Conservation (phyloP, 2,113 vertebrate species). For the Piprites chloris region DNA sequence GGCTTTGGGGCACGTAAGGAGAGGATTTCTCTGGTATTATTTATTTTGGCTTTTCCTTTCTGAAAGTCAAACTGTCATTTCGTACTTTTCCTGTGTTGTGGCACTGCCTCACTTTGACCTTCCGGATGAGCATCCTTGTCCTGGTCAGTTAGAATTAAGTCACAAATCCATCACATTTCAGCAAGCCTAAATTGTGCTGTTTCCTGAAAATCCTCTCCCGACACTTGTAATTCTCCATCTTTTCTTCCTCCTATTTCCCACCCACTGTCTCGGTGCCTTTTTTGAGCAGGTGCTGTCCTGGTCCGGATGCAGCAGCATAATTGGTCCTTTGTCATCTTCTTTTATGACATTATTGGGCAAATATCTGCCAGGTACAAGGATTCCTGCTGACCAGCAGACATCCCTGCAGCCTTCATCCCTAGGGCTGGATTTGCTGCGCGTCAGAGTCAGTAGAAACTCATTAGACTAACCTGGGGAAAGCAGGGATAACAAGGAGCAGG, state of each 20-base stretch:
- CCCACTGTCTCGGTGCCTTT: background rate
- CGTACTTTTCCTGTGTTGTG: accelerated
- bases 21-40: background rate
- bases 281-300: background rate
- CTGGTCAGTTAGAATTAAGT: background rate
- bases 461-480: too few species aligned
- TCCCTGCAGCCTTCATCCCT: background rate
- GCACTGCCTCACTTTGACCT: background rate
- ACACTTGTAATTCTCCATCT: background rate
- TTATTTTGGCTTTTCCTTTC: background rate
- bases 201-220: background rate
- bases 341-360: background rate
- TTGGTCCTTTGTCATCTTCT: background rate
- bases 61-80: background rate
- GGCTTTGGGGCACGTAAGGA: background rate
- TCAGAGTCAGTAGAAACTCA: background rate
- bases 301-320: background rate
- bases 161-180: background rate
- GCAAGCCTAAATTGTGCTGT: background rate
- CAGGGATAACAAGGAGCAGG: background rate
- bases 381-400: background rate
- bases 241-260: background rate
- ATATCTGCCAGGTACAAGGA: background rate
- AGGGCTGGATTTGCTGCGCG: background rate
- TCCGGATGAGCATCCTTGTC: background rate